phyloP scores from a whole-genome alignment of 2,888 invertebrate genomes.

The Synergus itoensis region DNA sequence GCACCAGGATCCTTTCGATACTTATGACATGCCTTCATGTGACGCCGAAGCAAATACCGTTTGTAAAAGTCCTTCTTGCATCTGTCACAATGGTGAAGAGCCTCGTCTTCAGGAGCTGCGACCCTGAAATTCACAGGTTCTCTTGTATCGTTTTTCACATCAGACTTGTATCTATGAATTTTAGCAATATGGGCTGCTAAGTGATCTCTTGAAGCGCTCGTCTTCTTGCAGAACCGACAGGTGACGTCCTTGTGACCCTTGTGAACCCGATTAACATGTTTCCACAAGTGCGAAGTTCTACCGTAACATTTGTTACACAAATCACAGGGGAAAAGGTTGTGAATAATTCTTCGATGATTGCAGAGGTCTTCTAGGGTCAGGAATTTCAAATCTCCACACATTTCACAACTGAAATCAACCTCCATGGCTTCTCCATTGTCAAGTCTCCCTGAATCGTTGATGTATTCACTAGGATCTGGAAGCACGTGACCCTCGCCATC shows the following conservation, averaged over 20 bases:
- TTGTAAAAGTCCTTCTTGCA: constrained; percentile 81
- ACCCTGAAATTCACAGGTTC: constrained; percentile 74
- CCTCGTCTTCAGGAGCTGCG: constrained; percentile 76
- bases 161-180: constrained; percentile 74
- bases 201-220: constrained; percentile 81
- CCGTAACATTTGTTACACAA: constrained; percentile 82
- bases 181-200: constrained; percentile 81
- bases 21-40: constrained; percentile 81
- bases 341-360: constrained; percentile 79
- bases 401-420: constrained; percentile 68
- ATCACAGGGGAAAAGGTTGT: constrained; percentile 82
- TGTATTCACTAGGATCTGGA: constrained; percentile 26
- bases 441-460: constrained; percentile 46
- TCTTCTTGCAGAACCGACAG: constrained; percentile 81
- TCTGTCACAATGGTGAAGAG: constrained; percentile 79
- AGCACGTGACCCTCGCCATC: constrained; percentile 58
- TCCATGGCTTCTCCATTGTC: constrained; percentile 54
- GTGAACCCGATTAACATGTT: constrained; percentile 82
- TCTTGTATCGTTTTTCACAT: constrained; percentile 66
- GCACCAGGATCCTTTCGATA: constrained; percentile 78
- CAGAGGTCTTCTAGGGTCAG: constrained; percentile 79
- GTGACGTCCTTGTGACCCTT: constrained; percentile 82
- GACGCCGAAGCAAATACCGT: constrained; percentile 80
- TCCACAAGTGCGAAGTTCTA: constrained; percentile 82
- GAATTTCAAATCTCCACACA: constrained; percentile 74